Conservation (phyloP, 2,797 vertebrate genomes). For the Corythornis leucogaster region DNA sequence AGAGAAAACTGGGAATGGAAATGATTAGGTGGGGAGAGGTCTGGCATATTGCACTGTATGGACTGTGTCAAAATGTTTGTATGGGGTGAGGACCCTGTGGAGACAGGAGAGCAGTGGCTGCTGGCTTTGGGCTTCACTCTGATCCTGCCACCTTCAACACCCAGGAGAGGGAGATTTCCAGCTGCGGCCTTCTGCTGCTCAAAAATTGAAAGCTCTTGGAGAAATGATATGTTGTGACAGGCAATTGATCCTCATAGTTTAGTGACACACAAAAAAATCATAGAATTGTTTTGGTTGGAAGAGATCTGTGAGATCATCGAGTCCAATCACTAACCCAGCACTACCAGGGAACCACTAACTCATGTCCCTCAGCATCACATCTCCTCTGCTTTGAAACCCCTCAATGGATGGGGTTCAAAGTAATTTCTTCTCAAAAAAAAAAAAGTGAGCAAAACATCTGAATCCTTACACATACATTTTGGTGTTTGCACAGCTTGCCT, state of each 20-base stretch:
- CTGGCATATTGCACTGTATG: not conserved
- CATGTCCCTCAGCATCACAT: not conserved
- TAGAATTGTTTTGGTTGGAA: not conserved
- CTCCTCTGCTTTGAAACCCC: not conserved
- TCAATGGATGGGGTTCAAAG: not conserved
- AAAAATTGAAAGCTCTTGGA: not conserved
- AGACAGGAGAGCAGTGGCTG: not conserved
- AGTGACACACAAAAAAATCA: not conserved
- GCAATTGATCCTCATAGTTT: not conserved
- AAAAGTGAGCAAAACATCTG: not conserved
- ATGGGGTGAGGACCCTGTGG: not conserved
- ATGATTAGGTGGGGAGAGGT: not conserved
- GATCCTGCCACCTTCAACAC: not conserved
- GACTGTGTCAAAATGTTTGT: not conserved
- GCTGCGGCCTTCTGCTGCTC: not conserved
- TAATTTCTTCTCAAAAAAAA: not conserved
- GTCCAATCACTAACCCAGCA: not conserved
- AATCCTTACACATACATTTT: not conserved
- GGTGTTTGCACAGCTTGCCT: not conserved
- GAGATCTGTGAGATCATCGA: not conserved
- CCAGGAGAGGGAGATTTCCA: not conserved
- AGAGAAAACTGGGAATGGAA: constrained; percentile 16
- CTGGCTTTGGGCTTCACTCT: not conserved
- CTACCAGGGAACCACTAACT: not conserved
- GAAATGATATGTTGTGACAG: not conserved